A percentile compares a stretch with the other conserved stretches of the same genome.
Evolutionary conservation across 2,113 vertebrate genomes (phyloP).

Genomic region (Xyrauchen texanus): DNA sequence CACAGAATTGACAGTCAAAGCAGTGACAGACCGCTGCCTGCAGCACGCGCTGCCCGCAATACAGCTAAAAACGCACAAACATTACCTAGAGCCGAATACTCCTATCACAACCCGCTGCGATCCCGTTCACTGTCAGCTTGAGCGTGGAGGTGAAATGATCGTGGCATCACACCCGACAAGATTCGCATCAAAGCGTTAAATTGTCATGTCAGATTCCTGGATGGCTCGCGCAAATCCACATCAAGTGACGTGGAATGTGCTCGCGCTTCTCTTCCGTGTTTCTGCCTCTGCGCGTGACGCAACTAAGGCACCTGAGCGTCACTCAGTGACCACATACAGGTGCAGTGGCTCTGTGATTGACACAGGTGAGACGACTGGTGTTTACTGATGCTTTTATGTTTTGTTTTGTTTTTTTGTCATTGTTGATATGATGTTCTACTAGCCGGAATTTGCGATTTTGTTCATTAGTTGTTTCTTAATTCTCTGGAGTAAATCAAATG

Average conservation of each 20-base stretch:
- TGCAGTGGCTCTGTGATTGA: background rate
- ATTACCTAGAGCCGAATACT: conserved; percentile 43
- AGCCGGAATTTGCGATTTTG: too few species aligned
- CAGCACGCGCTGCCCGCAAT: background rate
- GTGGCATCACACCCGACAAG: background rate
- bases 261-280: conserved; percentile 69
- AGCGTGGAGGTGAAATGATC: background rate
- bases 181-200: background rate
- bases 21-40: conserved; percentile 8
- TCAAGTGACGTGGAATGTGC: conserved; percentile 73
- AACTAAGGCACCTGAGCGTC: conserved; percentile 41
- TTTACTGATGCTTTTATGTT: too few species aligned
- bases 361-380: too few species aligned
- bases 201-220: background rate
- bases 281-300: conserved; percentile 51
- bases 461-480: too few species aligned
- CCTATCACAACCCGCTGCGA: background rate
- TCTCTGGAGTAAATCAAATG: too few species aligned
- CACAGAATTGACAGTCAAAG: background rate
- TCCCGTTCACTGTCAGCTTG: background rate
- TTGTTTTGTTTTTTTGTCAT: too few species aligned
- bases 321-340: conserved; percentile 31
- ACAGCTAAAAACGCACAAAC: background rate
- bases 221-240: conserved; percentile 56
- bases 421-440: too few species aligned